Base-by-base conservation (phyloP, 2,113 vertebrate species). In the Probosciger aterrimus region DNA sequence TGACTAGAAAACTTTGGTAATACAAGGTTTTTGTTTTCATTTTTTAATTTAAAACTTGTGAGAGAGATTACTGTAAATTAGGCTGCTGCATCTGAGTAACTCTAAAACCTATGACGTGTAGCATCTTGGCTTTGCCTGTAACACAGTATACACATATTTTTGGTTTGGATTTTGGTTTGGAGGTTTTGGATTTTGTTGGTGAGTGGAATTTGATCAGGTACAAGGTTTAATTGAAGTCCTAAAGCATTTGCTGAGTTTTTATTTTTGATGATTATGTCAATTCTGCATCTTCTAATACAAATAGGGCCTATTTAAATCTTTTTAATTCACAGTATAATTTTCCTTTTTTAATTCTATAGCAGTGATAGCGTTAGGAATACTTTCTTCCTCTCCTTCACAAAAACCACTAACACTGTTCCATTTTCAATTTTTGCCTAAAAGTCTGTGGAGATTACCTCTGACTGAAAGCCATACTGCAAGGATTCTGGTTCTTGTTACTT, bases 401-500 rank as follows among this genome's bases (percentile, higher is more conserved):
- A 69, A 73, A 10, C 1, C 2, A 5, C 33, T 53, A 19, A 14
- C 5, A 7, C 31, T 73, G 28, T 79, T 86, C 14, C 79, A 10
- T 55, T 91, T 76, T 77, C 4, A 11, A 1, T 94, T 76, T 76
- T 69, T 68, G 65, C 24, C 24, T 68, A 47, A 73, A 82, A 47
- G 31, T 63, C 28, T 10, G 24, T 47, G 79, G 82, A 31, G 52
- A 37, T 84, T 91, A 63, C 39, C 65, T 92, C 86, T 82, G 81
- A 86, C 74, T 89, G 80, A 89, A 92, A 79, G 63, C 59, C 59
- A 43, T 63, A 39, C 69, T 75, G 4, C 41, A 47, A 46, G 57
- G 67, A 91, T 86, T 91, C 88, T 96, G 95, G 88, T 93, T 96
- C 92, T 95, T 91, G 84, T 96, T 97, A 82, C 86, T 92, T 96